Base-by-base conservation (phyloP, 2,113 vertebrate genomes). In the Brachyhypopomus occidentalis region DNA sequence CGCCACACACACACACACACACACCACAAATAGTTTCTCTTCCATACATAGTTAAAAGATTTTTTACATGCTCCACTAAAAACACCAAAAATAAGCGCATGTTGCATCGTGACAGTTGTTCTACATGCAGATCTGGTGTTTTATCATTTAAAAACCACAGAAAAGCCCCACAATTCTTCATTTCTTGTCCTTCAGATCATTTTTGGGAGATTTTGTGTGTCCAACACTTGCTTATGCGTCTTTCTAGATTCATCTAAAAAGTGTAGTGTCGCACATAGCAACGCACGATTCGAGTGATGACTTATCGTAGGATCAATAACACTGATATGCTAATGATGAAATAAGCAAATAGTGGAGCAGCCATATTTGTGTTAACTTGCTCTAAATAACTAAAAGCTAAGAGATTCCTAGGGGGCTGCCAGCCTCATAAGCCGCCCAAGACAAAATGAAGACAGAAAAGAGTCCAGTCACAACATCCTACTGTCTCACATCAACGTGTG, bases 51-150 rank as follows among this genome's bases (percentile, higher is more conserved):
- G 81, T 69, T 22, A 79, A 59, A 23, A 82, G 55, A 19, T 64
- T 74, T 63, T 85, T 81, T 83, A 87, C 90, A 93, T 91, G 92
- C 92, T 64, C 87, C 81, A 77, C 77, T 88, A 86, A 75, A 89
- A 90, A 90, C 88, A 86, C 82, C 86, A 74, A 88, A 86, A 88
- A 84, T 77, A 83, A 79, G 72, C 14, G 34, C 11, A 70, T 48
- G 85, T 80, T 80, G 85, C 83, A 78, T 83, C 73, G 27, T 59
- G 22, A 69, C 25, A 59, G 84, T 62, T 76, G 60, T 73, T 85
- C 62, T 86, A 81, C 90, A 93, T 92, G 91, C 90, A 86, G 52
- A 30, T 63, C 81, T 67, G 71, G 62, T n/a, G 56, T 75, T 59
- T 71, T n/a, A 1, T 66, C 9, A 63, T 82, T 69, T 66, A 45